Percentiles rank a stretch among this genome's conserved stretches.
These are phyloP conservation scores for Drosophila melanica DNA, from an alignment of 1,140 invertebrate species.

Conservation along the genomic window DNA sequence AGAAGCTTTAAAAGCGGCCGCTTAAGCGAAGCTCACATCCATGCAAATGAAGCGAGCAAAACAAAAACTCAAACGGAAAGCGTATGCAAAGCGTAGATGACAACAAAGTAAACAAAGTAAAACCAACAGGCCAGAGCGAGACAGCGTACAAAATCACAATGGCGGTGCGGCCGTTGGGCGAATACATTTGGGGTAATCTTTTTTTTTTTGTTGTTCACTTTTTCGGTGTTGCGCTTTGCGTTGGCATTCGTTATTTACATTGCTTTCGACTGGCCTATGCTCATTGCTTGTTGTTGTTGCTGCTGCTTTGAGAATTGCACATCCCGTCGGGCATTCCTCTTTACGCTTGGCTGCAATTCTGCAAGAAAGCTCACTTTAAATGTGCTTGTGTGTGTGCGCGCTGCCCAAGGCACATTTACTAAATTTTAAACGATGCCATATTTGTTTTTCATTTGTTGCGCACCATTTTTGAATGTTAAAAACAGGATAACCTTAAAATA, in stretches of 20 bases:
- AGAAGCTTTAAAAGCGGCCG: constrained; percentile 15
- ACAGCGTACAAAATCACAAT: constrained; percentile 22
- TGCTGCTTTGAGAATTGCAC: constrained; percentile 23
- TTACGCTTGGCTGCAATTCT: constrained; percentile 58
- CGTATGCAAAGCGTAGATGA: constrained; percentile 35
- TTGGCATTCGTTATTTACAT: constrained; percentile 50
- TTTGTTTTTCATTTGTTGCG: constrained; percentile 14
- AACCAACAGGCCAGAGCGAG: constrained; percentile 27
- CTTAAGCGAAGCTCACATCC: constrained; percentile 12
- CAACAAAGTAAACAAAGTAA: constrained; percentile 58
- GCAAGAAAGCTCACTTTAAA: not conserved
- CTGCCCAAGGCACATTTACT: constrained; percentile 36
- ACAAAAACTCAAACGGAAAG: constrained; percentile 61
- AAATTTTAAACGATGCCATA: constrained; percentile 42
- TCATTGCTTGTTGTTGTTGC: constrained; percentile 24
- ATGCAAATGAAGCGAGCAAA: constrained; percentile 67
- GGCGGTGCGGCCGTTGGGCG: not conserved
- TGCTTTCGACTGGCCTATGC: constrained; percentile 20
- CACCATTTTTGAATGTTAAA: not conserved
- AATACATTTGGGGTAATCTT: constrained; percentile 30
- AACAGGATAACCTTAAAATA: not conserved
- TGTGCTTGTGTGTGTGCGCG: not conserved
- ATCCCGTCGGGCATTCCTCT: constrained; percentile 62
- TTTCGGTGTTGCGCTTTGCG: constrained; percentile 57
- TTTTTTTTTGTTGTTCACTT: constrained; percentile 43